Percentiles rank a stretch among this genome's conserved stretches.
Conservation (phyloP, 2,888 invertebrate genomes). For the Tinea semifulvella region DNA sequence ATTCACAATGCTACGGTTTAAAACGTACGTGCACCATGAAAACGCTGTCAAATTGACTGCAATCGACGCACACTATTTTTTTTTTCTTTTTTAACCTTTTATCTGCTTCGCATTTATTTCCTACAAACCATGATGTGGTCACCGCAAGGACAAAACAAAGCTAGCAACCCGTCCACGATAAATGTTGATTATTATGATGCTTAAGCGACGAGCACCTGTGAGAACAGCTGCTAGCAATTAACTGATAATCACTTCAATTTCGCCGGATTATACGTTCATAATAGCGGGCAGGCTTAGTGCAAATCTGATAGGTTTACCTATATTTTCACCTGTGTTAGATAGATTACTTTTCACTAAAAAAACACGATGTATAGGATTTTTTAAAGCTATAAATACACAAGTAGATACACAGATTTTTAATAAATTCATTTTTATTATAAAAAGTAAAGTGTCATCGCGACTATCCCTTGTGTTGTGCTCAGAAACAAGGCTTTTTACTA, state of each 20-base stretch:
- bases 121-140: background rate
- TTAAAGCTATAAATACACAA: too few relatives aligned
- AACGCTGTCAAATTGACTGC: too few relatives aligned
- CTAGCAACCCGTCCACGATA: conserved; percentile 6
- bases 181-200: conserved; percentile 11
- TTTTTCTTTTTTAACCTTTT: background rate
- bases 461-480: too few relatives aligned
- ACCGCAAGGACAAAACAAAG: background rate
- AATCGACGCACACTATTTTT: too few relatives aligned
- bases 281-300: conserved; percentile 1
- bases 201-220: conserved; percentile 2
- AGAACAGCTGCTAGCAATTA: conserved; percentile 5
- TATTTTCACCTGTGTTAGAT: conserved; percentile 4
- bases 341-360: too few relatives aligned
- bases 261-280: conserved; percentile 4
- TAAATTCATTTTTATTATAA: too few relatives aligned
- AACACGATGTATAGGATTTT: too few relatives aligned
- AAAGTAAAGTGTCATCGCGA: too few relatives aligned
- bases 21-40: too few relatives aligned
- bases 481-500: too few relatives aligned
- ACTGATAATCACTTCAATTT: conserved; percentile 12
- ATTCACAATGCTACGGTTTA: too few relatives aligned
- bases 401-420: too few relatives aligned
- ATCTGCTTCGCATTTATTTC: background rate
- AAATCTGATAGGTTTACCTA: background rate